Percentiles rank a stretch among this genome's conserved stretches.
Evolutionary conservation across 2,113 vertebrate species (phyloP).

Genomic region (Atractosteus spatula): DNA sequence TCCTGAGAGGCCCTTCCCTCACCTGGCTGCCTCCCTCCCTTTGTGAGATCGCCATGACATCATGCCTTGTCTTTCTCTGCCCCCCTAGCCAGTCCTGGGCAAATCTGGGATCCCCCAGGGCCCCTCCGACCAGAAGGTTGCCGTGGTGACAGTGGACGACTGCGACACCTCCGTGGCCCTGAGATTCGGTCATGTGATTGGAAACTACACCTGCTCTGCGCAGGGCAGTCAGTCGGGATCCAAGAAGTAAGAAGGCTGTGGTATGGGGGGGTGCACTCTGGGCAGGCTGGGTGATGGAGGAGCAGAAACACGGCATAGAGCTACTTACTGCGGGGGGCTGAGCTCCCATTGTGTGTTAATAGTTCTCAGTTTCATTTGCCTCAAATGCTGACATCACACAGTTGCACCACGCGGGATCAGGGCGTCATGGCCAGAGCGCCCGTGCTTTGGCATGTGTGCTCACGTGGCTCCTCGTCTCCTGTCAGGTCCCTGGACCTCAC

Average conservation of each 20-base stretch:
- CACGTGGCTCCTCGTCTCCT: slow-evolving; percentile 10
- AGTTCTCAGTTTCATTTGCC: too few relatives aligned
- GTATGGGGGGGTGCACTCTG: neutral
- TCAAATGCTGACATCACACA: too few relatives aligned
- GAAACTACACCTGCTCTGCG: slow-evolving; percentile 88
- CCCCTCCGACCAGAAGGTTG: slow-evolving; percentile 90
- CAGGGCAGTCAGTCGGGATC: slow-evolving; percentile 88
- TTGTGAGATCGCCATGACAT: neutral
- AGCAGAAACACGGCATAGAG: too few relatives aligned
- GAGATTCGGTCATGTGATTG: slow-evolving; percentile 76
- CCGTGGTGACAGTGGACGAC: slow-evolving; percentile 84
- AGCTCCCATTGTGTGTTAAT: too few relatives aligned
- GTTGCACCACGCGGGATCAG: too few relatives aligned
- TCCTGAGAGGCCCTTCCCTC: too few relatives aligned
- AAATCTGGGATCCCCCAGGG: slow-evolving; percentile 82
- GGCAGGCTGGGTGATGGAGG: too few relatives aligned
- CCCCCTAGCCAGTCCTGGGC: slow-evolving; percentile 75
- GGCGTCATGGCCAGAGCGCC: too few relatives aligned
- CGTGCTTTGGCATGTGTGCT: too few relatives aligned
- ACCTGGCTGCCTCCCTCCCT: neutral
- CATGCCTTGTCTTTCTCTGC: neutral
- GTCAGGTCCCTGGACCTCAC: slow-evolving; percentile 89
- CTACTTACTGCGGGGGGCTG: too few relatives aligned
- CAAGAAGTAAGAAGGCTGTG: slow-evolving; percentile 76
- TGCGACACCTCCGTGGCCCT: slow-evolving; percentile 85